Percentiles rank a stretch among this genome's conserved stretches.
phyloP scores from a whole-genome alignment of 2,113 vertebrate genomes.

The Stictonetta naevosa region DNA sequence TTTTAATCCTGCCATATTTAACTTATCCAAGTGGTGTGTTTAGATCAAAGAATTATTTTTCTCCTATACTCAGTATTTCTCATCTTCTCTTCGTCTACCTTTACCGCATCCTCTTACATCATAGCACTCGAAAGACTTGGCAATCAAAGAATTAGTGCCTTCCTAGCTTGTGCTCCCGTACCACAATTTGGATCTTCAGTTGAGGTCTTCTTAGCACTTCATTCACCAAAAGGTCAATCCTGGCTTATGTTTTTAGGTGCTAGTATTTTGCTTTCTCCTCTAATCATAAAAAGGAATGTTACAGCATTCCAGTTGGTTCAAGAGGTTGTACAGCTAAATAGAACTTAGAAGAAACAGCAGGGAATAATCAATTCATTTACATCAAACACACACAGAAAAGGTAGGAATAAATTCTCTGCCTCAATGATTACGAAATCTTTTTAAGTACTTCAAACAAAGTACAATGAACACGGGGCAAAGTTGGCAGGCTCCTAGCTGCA shows the following conservation, averaged over 20 bases:
- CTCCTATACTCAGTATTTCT: not conserved
- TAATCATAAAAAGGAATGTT: not conserved
- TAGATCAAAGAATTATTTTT: not conserved
- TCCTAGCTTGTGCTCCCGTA: not conserved
- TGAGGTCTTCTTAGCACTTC: conserved; percentile 22
- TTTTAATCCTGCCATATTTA: not conserved
- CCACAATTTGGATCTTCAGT: not conserved
- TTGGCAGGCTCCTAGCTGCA: conserved; percentile 72
- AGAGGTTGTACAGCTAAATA: conserved; percentile 28
- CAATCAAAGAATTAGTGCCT: not conserved
- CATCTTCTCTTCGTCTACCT: not conserved
- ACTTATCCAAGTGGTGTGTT: not conserved
- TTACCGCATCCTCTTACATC: not conserved
- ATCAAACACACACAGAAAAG: conserved; percentile 18
- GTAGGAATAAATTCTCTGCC: conserved; percentile 51
- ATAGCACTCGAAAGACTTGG: not conserved
- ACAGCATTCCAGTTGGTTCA: not conserved
- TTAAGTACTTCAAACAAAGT: conserved; percentile 67
- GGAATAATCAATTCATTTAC: conserved; percentile 22
- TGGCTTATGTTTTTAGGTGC: conserved; percentile 21
- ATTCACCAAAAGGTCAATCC: conserved; percentile 40
- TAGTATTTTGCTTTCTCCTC: conserved; percentile 1
- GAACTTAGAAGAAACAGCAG: conserved; percentile 39
- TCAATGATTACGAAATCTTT: conserved; percentile 52
- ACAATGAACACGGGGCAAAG: conserved; percentile 58